Evolutionary conservation across 2,113 vertebrate species (phyloP).

Genomic region (Neogale vison): DNA sequence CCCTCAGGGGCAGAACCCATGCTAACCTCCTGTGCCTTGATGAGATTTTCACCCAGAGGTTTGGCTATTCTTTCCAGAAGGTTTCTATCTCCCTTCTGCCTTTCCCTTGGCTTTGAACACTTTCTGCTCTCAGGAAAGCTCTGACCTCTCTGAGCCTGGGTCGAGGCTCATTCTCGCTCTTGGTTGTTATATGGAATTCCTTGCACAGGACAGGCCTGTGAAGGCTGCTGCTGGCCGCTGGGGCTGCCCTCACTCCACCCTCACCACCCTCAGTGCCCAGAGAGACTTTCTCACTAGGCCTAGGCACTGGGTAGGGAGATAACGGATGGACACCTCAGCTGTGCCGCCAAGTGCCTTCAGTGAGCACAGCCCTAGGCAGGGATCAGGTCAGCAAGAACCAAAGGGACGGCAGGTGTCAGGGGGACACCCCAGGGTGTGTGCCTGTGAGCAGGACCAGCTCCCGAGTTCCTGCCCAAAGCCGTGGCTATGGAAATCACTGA

Average conservation of each 20-base stretch:
- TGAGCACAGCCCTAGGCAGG: rapidly evolving
- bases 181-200: not conserved
- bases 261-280: not conserved
- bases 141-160: not conserved
- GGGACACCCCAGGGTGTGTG: rapidly evolving
- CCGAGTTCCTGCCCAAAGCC: not conserved
- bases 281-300: not conserved
- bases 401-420: not conserved
- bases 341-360: not conserved
- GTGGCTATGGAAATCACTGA: rapidly evolving
- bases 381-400: not conserved
- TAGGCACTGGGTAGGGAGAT: not conserved
- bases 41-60: not conserved
- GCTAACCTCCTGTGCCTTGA: not conserved
- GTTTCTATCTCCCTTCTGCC: not conserved
- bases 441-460: not conserved
- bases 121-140: not conserved
- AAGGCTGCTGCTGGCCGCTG: not conserved
- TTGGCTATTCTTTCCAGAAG: not conserved
- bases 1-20: rapidly evolving
- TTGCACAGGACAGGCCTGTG: not conserved
- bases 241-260: not conserved
- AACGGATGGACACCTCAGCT: rapidly evolving
- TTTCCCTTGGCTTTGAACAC: not conserved
- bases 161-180: not conserved